Percentiles rank a stretch among this genome's conserved stretches.
Conservation (phyloP, 2,888 invertebrate species). For the Lasioglossum villosulum region DNA sequence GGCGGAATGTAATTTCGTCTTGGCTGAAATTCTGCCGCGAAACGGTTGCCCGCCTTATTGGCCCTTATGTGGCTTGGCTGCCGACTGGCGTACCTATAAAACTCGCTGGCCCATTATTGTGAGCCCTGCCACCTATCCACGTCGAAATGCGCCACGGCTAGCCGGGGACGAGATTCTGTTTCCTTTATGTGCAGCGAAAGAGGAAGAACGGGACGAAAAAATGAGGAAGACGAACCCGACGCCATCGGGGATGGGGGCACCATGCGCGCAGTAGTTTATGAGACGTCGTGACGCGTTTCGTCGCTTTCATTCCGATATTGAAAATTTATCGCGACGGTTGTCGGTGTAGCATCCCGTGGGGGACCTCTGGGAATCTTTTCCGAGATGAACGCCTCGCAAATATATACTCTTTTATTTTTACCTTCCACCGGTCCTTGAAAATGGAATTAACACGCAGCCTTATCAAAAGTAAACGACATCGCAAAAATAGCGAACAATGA, state of each 20-base stretch:
- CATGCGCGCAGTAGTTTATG: slow-evolving; percentile 46
- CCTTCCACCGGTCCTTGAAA: not conserved
- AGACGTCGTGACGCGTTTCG: slow-evolving; percentile 31
- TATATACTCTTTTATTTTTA: not conserved
- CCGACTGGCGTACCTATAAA: slow-evolving; percentile 80
- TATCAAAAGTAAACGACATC: no score
- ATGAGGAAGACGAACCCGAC: slow-evolving; percentile 23
- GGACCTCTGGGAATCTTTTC: not conserved
- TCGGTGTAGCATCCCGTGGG: not conserved
- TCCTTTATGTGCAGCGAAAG: slow-evolving; percentile 47
- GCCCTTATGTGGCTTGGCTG: slow-evolving; percentile 74
- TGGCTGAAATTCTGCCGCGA: slow-evolving; percentile 77
- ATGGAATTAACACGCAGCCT: not conserved
- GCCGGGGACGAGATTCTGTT: slow-evolving; percentile 49
- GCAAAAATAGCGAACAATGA: no score
- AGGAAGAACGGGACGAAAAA: not conserved
- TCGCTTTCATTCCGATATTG: slow-evolving; percentile 35
- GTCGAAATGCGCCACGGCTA: slow-evolving; percentile 42
- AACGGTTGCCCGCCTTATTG: slow-evolving; percentile 76
- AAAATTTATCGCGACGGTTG: slow-evolving; percentile 32
- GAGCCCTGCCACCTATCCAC: slow-evolving; percentile 66
- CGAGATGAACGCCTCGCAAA: not conserved
- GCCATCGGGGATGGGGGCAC: not conserved
- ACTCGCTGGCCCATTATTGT: slow-evolving; percentile 79
- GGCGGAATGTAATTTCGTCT: slow-evolving; percentile 83